Conservation (phyloP, 2,113 vertebrate genomes). For the Coptodon rendalli region DNA sequence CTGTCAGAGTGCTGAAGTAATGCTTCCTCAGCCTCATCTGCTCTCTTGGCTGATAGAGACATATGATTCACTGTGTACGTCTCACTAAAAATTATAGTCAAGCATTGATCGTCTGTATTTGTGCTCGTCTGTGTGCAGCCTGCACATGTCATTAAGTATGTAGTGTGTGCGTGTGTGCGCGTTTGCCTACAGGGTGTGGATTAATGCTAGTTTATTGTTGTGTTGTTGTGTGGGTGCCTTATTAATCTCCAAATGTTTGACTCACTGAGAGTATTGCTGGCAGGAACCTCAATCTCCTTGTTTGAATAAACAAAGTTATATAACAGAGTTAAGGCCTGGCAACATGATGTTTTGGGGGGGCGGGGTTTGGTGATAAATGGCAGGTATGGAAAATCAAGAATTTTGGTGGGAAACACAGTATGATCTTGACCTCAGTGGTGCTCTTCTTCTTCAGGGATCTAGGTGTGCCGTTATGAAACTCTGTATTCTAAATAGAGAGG, state of each 20-base stretch:
- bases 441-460: neutral
- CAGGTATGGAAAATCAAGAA: conserved; percentile 25
- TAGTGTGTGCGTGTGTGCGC: neutral
- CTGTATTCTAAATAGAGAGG: neutral
- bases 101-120: neutral
- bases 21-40: conserved; percentile 1
- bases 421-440: neutral
- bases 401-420: neutral
- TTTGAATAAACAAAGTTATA: conserved; percentile 21
- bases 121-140: neutral
- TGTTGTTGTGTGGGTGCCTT: neutral
- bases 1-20: conserved; percentile 35
- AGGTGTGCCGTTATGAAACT: conserved; percentile 31
- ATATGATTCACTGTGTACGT: conserved; percentile 30
- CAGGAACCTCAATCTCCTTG: neutral
- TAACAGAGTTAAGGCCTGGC: neutral
- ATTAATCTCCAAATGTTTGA: conserved; percentile 21
- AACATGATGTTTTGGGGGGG: neutral
- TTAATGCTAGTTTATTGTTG: conserved; percentile 4
- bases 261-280: neutral
- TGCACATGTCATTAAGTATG: neutral
- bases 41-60: neutral
- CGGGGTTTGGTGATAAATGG: neutral
- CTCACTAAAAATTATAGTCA: neutral
- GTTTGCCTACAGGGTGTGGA: neutral